A percentile compares a stretch with the other conserved stretches of the same genome.
phyloP scores from a whole-genome alignment of 2,797 vertebrate genomes.

The Gymnothorax reevesii region DNA sequence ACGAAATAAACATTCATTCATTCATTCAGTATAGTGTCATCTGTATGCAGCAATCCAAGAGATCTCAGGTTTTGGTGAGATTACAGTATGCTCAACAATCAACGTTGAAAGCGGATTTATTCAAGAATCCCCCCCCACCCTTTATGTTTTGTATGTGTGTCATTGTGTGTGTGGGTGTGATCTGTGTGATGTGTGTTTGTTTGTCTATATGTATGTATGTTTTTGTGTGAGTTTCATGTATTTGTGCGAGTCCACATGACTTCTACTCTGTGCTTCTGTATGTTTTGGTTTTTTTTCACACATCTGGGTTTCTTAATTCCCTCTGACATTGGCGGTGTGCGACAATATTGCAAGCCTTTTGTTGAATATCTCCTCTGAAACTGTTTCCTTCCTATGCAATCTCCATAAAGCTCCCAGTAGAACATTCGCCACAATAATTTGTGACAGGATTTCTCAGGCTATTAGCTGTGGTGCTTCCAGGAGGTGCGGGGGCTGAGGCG shows the following conservation, averaged over 20 bases:
- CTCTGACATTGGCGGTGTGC: slow-evolving; percentile 3
- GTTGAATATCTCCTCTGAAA: slow-evolving; percentile 21
- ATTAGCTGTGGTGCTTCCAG: slow-evolving; percentile 61
- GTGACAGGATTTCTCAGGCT: slow-evolving; percentile 66
- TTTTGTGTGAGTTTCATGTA: too few species aligned
- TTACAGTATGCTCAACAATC: slow-evolving; percentile 20
- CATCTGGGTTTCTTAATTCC: slow-evolving; percentile 14
- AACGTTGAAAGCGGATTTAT: not conserved
- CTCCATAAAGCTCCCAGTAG: slow-evolving; percentile 59
- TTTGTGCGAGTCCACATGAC: too few species aligned
- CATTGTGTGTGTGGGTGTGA: not conserved
- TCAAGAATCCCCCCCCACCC: not conserved
- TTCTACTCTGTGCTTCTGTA: not conserved
- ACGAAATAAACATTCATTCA: too few species aligned
- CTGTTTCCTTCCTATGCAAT: slow-evolving; percentile 39
- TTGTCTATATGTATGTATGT: not conserved
- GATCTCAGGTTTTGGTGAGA: not conserved
- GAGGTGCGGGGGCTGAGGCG: slow-evolving; percentile 42
- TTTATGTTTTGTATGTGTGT: slow-evolving; percentile 3
- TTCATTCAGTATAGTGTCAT: not conserved
- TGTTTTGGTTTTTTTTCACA: not conserved
- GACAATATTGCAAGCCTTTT: slow-evolving; percentile 25
- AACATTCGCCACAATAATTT: slow-evolving; percentile 61
- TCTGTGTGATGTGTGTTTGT: not conserved
- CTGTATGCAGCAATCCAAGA: not conserved